Base-by-base conservation (phyloP, 2,113 vertebrate species). In the Chroicocephalus ridibundus region DNA sequence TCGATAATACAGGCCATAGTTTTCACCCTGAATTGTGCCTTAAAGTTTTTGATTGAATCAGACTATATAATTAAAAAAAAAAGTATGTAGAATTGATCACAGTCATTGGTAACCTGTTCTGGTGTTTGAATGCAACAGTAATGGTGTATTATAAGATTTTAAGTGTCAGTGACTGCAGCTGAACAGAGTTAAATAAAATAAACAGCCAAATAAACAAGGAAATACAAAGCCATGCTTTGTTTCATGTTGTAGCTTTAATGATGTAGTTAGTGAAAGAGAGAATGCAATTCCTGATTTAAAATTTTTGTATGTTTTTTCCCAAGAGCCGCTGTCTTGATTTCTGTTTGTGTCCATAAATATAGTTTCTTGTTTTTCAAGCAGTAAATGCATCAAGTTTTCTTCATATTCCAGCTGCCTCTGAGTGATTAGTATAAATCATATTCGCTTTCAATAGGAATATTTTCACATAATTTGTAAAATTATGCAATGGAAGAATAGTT, bases 401-500 rank as follows among this genome's bases (percentile, higher is more conserved):
- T 96, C n/a, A 13, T 94, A 74, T 70, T 96, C 29, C 60, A 78
- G 46, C 51, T 91, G 84, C 54, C 21, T 91, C 66, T 58, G 36
- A 87, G 42, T 82, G 60, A 94, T 90, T 51, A 55, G n/a, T 80
- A 86, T 91, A 83, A 95, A 95, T 95, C 66, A 90, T 86, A 84
- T 49, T 79, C 0, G 12, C 57, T 94, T 97, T 95, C 89, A 94
- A 42, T 92, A 94, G 64, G 75, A 77, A 68, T 60, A 91, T 93
- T 95, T 95, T 94, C 91, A 90, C 32, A 77, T 85, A 81, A 83
- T 74, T 93, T 95, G 32, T 62, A 81, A 71, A 92, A 95, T 94
- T 93, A 80, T 88, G 93, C 78, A 93, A 91, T 52, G 78, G 94
- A 91, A 94, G 77, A 93, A 77, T 27, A 91, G 62, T 83, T 89